Base-by-base conservation (phyloP, 2,888 invertebrate genomes). In the Drosophila picticornis region DNA sequence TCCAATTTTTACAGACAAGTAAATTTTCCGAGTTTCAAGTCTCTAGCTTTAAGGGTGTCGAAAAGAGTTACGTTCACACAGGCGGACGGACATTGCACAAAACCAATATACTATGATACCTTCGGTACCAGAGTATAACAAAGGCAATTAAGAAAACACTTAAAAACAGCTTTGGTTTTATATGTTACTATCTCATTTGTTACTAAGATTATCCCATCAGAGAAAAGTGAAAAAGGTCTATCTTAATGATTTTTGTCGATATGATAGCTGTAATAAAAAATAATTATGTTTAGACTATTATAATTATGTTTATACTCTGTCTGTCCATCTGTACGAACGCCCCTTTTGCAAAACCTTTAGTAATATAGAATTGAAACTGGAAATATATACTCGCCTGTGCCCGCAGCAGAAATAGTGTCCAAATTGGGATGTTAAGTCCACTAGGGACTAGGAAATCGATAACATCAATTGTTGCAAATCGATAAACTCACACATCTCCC, bases 311-410 rank as follows among this genome's bases (percentile, higher is more conserved):
- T 34, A n/a, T n/a, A n/a, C n/a, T n/a, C 34, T 34, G 13, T 13
- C 5, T 34, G 13, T 34, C 16, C 34, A 5, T 34, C 34, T 34
- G 34, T 13, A 2, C 5, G 34, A 34, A 34, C 2, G 13, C 5
- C 13, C 34, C 5, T 34, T 34, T 34, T 13, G 5, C 2, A 0
- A 34, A 5, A 16, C 34, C 34, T 5, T 16, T 34, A 5, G 11
- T 34, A 13, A 13, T 34, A 34, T 7, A 13, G 5, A 22, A 3
- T 25, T 27, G 32, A 48, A 40, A 48, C 63, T 63, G 58, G 62
- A 53, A 34, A 22, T 19, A 34, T 13, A 13, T 34, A 34, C 4
- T 34, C 34, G 1, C 4, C 5, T 13, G 13, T 13, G 4, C 13
- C 13, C 34, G 34, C 34, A 5, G 13, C 34, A 34, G 36, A 36